phyloP scores from a whole-genome alignment of 2,797 vertebrate genomes.

The Tarsius wallacei region DNA sequence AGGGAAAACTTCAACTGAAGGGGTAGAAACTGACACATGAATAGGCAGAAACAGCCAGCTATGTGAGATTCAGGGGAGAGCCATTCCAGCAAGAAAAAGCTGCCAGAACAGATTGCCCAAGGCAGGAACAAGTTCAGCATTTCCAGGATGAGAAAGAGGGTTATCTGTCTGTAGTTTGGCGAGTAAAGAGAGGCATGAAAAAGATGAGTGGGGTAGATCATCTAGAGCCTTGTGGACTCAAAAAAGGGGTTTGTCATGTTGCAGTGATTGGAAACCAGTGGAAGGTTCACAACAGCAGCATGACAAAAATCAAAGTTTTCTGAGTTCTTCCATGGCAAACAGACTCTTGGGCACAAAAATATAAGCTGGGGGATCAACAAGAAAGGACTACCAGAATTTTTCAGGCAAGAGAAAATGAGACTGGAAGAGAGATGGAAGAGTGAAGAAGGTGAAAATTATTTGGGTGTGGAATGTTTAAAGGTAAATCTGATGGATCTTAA shows the following conservation, averaged over 20 bases:
- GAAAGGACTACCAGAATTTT: not conserved
- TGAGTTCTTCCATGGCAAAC: not conserved
- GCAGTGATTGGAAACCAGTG: not conserved
- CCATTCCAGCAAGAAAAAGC: not conserved
- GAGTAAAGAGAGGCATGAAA: not conserved
- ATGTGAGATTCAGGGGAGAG: not conserved
- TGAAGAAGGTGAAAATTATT: not conserved
- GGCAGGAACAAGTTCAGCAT: not conserved
- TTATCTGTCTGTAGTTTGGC: not conserved
- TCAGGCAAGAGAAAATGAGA: not conserved
- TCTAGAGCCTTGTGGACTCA: not conserved
- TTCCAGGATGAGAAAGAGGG: constrained; percentile 10
- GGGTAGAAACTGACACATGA: not conserved
- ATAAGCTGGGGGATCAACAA: not conserved
- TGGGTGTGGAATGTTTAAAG: not conserved
- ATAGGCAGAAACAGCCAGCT: not conserved
- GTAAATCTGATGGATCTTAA: not conserved
- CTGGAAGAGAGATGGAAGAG: not conserved
- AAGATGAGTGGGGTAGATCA: not conserved
- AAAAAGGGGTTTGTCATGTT: not conserved
- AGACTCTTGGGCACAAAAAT: not conserved
- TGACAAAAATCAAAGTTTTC: not conserved
- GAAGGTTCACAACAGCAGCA: not conserved
- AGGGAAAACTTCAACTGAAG: not conserved
- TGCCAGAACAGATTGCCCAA: not conserved